Percentiles rank a stretch among this genome's conserved stretches.
phyloP scores from a whole-genome alignment of 2,113 vertebrate species.

The Siphamia tubifer region DNA sequence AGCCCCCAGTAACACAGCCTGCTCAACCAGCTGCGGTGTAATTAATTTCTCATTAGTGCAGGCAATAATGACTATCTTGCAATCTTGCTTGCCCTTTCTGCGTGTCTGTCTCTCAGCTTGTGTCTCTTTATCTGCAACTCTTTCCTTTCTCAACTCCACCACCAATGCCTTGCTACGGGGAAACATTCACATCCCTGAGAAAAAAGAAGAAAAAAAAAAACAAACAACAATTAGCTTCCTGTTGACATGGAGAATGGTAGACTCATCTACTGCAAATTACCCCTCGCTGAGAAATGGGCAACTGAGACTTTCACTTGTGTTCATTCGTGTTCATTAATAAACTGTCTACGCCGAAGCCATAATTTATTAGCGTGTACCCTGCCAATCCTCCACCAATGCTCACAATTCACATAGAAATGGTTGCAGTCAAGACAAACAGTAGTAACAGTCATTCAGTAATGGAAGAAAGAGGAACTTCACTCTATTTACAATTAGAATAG shows the following conservation, averaged over 20 bases:
- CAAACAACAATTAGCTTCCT: conserved; percentile 74
- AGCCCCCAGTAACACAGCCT: conserved; percentile 46
- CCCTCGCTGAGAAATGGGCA: conserved; percentile 39
- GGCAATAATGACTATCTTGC: conserved; percentile 57
- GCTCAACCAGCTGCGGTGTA: conserved; percentile 55
- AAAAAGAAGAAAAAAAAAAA: conserved; percentile 25
- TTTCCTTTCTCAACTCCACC: not conserved
- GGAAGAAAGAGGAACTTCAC: not conserved
- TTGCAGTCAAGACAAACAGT: not conserved
- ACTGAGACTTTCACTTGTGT: conserved; percentile 38
- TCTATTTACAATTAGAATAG: not conserved
- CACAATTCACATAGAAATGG: not conserved
- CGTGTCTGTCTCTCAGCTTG: not conserved
- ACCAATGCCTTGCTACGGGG: conserved; percentile 37
- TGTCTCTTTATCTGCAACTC: not conserved
- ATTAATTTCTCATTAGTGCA: conserved; percentile 73
- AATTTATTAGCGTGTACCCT: conserved; percentile 5
- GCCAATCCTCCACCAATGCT: not conserved
- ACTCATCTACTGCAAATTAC: conserved; percentile 62
- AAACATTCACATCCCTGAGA: conserved; percentile 15
- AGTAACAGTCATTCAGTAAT: not conserved
- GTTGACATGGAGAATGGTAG: conserved; percentile 57
- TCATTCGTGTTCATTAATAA: conserved; percentile 58
- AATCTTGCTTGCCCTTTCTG: conserved; percentile 31
- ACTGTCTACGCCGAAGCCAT: conserved; percentile 28